Percentiles rank a stretch among this genome's conserved stretches.
phyloP scores from a whole-genome alignment of 2,888 invertebrate species.

The Agriopis leucophaearia region DNA sequence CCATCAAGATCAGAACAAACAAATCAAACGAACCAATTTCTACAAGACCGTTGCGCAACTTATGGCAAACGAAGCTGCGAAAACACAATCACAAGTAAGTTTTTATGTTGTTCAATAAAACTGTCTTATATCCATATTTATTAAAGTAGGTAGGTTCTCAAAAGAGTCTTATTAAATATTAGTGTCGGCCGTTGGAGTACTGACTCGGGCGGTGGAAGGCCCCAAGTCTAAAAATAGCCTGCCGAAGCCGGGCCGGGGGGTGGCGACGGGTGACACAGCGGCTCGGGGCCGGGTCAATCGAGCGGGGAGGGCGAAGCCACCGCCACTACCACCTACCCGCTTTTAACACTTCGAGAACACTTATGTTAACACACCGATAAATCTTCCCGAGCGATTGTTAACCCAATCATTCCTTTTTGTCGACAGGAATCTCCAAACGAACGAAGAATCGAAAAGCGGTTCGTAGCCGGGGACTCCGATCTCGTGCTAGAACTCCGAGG shows the following conservation, averaged over 20 bases:
- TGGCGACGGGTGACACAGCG: conserved; percentile 78
- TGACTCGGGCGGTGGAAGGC: conserved; percentile 65
- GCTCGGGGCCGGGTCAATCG: conserved; percentile 80
- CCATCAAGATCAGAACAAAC: conserved; percentile 61
- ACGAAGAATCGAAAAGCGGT: conserved; percentile 87
- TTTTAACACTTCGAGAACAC: conserved; percentile 37
- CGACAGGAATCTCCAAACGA: conserved; percentile 69
- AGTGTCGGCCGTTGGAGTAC: conserved; percentile 47
- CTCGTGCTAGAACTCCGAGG: conserved; percentile 88
- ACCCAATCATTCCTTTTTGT: conserved; percentile 48
- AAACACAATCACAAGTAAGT: conserved; percentile 86
- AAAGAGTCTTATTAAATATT: conserved; percentile 41
- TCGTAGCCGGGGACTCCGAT: conserved; percentile 88
- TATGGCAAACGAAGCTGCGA: conserved; percentile 79
- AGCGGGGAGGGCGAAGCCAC: conserved; percentile 58
- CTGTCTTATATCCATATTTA: conserved; percentile 42
- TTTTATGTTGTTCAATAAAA: conserved; percentile 37
- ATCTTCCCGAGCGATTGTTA: conserved; percentile 24
- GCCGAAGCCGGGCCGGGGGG: conserved; percentile 71
- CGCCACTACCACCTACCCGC: conserved; percentile 45
- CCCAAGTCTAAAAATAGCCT: conserved; percentile 82
- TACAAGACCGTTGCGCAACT: conserved; percentile 83
- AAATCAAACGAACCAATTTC: conserved; percentile 72
- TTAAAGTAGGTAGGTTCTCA: conserved; percentile 39
- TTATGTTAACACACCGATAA: conserved; percentile 41